phyloP scores from a whole-genome alignment of 2,113 vertebrate genomes.

The Hemiprocne comata region DNA sequence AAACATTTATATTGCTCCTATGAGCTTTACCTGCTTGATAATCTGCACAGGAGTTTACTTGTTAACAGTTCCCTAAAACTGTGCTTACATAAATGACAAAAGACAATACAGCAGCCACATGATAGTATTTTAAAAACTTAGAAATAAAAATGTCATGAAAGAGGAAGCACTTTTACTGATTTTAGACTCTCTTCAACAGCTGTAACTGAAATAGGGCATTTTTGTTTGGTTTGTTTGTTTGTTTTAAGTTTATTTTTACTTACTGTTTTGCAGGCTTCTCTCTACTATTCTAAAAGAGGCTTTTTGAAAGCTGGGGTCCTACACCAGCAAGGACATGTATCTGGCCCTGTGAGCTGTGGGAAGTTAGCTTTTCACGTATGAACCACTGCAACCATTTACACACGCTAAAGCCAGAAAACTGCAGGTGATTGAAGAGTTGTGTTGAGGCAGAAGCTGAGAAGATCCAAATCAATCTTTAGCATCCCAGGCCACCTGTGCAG shows the following conservation, averaged over 20 bases:
- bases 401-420: not conserved
- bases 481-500: not conserved
- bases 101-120: not conserved
- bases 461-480: not conserved
- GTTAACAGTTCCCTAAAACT: not conserved
- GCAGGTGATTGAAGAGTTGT: not conserved
- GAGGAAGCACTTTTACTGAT: conserved; percentile 27
- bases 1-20: not conserved
- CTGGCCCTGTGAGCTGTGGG: rapidly evolving
- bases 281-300: not conserved
- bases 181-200: not conserved
- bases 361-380: not conserved
- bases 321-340: not conserved
- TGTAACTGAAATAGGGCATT: not conserved
- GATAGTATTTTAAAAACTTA: conserved; percentile 11
- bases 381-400: not conserved
- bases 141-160: conserved; percentile 32
- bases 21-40: not conserved
- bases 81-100: conserved; percentile 19
- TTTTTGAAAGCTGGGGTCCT: not conserved
- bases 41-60: not conserved
- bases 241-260: not conserved
- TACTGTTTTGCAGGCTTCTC: not conserved
- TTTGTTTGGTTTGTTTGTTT: too few relatives aligned
- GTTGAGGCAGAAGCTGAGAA: not conserved